These are phyloP conservation scores for Leptopilina syphax DNA, from an alignment of 2,888 invertebrate genomes.

Conservation along the genomic window DNA sequence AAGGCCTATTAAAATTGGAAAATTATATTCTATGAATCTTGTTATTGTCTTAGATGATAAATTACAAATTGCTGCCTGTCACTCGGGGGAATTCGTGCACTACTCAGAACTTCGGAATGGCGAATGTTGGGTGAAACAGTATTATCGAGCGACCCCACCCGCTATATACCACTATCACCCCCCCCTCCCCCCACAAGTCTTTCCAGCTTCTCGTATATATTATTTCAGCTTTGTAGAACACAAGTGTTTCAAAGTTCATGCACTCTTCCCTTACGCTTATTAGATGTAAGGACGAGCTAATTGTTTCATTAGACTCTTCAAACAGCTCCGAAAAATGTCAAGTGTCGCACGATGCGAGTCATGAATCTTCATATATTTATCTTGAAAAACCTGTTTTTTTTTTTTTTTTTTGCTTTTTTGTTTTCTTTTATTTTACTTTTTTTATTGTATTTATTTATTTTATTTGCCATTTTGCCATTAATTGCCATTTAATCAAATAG, in stretches of 20 bases:
- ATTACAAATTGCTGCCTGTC: constrained; percentile 38
- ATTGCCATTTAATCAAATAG: no score
- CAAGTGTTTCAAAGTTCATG: constrained; percentile 32
- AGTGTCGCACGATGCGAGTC: neutral
- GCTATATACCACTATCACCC: neutral
- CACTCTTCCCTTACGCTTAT: constrained; percentile 9
- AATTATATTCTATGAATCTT: constrained; percentile 12
- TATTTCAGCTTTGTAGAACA: constrained; percentile 34
- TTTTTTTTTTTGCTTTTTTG: no score
- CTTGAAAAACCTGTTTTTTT: no score
- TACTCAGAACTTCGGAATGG: constrained; percentile 38
- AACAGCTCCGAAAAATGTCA: constrained; percentile 1
- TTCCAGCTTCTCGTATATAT: constrained; percentile 37
- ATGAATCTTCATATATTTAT: neutral
- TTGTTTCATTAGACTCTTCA: constrained; percentile 19
- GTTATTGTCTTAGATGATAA: constrained; percentile 25
- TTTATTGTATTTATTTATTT: no score
- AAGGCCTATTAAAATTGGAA: neutral
- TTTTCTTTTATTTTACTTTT: no score
- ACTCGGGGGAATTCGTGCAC: constrained; percentile 35
- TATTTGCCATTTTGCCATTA: no score
- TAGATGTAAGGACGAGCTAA: constrained; percentile 20
- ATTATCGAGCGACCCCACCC: constrained; percentile 37
- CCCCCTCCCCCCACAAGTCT: neutral
- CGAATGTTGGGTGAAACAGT: constrained; percentile 22